Conservation (phyloP, 2,797 vertebrate genomes). For the Acomys russatus region DNA sequence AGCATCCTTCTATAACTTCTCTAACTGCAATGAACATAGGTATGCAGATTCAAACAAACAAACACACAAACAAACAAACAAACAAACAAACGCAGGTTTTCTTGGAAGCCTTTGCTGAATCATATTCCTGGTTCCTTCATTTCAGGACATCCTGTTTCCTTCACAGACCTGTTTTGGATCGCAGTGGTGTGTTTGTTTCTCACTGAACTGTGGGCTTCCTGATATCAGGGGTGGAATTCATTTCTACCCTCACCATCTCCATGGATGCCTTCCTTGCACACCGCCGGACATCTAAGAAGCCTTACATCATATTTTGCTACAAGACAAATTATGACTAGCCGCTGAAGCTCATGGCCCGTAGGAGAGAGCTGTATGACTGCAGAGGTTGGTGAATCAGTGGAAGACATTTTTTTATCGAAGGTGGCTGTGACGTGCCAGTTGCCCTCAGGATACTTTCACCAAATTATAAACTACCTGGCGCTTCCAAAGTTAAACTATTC, state of each 20-base stretch:
- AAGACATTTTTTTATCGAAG: not conserved
- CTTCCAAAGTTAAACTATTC: conserved; percentile 45
- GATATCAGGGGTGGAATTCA: not conserved
- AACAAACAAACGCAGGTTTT: not conserved
- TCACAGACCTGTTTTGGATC: not conserved
- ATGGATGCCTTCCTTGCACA: not conserved
- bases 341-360: not conserved
- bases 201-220: not conserved
- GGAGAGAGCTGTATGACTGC: not conserved
- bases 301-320: conserved; percentile 11
- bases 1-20: not conserved
- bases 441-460: conserved; percentile 8
- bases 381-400: not conserved
- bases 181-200: not conserved
- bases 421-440: not conserved
- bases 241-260: conserved; percentile 19
- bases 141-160: not conserved
- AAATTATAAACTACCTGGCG: conserved; percentile 32
- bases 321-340: not conserved
- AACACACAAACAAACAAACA: not conserved
- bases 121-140: not conserved
- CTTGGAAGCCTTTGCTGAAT: not conserved
- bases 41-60: not conserved
- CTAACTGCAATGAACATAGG: not conserved
- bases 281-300: not conserved